phyloP scores from a whole-genome alignment of 2,113 vertebrate species.

The Serinus canaria region DNA sequence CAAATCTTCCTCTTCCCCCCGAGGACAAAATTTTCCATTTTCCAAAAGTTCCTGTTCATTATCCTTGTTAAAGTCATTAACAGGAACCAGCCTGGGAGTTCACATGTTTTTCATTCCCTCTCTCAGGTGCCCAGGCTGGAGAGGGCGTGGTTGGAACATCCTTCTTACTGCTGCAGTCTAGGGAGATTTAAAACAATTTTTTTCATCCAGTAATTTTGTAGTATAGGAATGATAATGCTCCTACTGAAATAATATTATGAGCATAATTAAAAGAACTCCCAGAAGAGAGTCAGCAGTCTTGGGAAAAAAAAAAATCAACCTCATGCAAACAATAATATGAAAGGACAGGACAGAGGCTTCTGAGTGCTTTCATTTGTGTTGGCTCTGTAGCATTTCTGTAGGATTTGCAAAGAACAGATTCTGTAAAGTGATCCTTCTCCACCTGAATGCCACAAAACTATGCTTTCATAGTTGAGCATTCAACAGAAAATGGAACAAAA shows the following conservation, averaged over 20 bases:
- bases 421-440: neutral
- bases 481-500: neutral
- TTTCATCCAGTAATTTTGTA: neutral
- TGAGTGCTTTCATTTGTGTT: neutral
- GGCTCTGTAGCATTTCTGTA: neutral
- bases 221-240: neutral
- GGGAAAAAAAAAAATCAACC: neutral
- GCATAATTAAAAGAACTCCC: conserved; percentile 42
- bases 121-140: neutral
- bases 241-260: neutral
- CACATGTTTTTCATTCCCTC: neutral
- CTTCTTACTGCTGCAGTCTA: neutral
- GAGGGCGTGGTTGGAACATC: neutral
- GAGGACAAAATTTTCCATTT: neutral
- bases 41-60: neutral
- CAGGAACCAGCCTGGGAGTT: neutral
- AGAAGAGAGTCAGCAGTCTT: neutral
- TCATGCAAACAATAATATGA: neutral
- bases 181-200: neutral
- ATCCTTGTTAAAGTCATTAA: neutral
- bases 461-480: neutral
- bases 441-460: neutral
- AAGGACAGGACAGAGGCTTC: neutral
- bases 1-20: neutral
- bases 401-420: neutral